Evolutionary conservation across 2,113 vertebrate genomes (phyloP), one percentile per base, ranked within the genome.

Genomic region (Empidonax traillii): DNA sequence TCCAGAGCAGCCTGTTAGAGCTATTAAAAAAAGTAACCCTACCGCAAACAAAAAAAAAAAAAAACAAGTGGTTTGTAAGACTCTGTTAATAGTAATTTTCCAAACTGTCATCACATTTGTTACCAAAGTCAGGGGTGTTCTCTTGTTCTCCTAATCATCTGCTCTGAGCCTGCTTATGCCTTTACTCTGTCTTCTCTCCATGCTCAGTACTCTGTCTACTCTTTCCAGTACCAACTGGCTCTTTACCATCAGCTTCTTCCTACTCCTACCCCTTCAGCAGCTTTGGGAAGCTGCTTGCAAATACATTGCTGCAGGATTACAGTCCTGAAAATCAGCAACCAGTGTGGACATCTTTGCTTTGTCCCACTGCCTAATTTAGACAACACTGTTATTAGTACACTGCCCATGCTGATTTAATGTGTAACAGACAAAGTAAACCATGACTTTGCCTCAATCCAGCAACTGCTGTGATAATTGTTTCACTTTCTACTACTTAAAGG

Each of bases 281-380:
- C 25, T 79, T 65, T 56, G 41, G 39, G 15, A 90, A 8, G 19
- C 33, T 74, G 17, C 14, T 23, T 5, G 28, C 2, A 63, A 84
- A 61, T 58, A 46, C 0, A 0, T 17, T 35, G 22, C 47, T 71
- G 14, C 22, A 66, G 55, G 33, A 56, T 65, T 65, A 37, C 20
- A 74, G 13, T 10, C 22, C 24, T 4, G 2, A 41, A 3, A 74
- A 43, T 31, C 41, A 73, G 24, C 22, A 90, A 27, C 8, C 22
- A 51, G 28, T 12, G 37, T 2, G 51, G 37, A 62, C 10, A 19
- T 12, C 31, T 68, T 52, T 71, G 27, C 28, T 79, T 88, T 31
- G 24, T 15, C 30, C 69, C 67, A 15, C 39, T 77, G 33, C 31
- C 39, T 69, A 52, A 41, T 22, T 41, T 62, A 53, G 39, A 18